A percentile compares a stretch with the other conserved stretches of the same genome.
These are phyloP conservation scores for Rhipidura dahli DNA, from an alignment of 2,113 vertebrate genomes.

Conservation along the genomic window DNA sequence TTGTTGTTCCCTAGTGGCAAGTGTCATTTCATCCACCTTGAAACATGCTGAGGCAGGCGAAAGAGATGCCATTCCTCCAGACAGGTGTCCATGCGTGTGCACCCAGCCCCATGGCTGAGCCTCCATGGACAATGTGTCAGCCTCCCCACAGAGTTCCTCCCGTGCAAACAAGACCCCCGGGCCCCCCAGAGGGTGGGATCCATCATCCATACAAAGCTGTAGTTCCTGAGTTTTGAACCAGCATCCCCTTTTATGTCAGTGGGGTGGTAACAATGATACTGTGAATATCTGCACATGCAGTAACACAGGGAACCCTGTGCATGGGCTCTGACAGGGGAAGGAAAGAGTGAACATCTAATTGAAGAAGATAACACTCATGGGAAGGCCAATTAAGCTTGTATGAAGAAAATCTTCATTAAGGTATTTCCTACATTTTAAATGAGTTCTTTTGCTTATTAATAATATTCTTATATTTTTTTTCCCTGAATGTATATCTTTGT, in stretches of 20 bases:
- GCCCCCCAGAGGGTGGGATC: neutral
- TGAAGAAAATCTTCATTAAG: neutral
- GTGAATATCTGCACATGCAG: neutral
- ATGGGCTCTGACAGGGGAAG: neutral
- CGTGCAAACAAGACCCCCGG: rapidly evolving
- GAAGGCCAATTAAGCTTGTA: neutral
- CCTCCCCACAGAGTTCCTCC: neutral
- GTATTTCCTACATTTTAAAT: neutral
- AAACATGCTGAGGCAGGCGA: rapidly evolving
- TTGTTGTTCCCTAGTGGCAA: neutral
- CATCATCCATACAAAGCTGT: neutral
- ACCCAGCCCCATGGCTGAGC: neutral
- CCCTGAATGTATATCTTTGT: neutral
- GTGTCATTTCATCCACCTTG: neutral
- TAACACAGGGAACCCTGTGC: rapidly evolving
- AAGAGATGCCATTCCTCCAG: neutral
- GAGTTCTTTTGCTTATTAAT: neutral
- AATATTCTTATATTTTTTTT: neutral
- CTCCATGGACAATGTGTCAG: rapidly evolving
- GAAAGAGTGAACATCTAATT: neutral
- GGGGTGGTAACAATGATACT: rapidly evolving
- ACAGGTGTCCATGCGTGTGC: too few relatives aligned
- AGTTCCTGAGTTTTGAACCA: neutral
- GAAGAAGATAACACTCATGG: neutral
- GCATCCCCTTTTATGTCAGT: neutral